Base-by-base conservation (phyloP, 2,113 vertebrate genomes). In the Progne subis region DNA sequence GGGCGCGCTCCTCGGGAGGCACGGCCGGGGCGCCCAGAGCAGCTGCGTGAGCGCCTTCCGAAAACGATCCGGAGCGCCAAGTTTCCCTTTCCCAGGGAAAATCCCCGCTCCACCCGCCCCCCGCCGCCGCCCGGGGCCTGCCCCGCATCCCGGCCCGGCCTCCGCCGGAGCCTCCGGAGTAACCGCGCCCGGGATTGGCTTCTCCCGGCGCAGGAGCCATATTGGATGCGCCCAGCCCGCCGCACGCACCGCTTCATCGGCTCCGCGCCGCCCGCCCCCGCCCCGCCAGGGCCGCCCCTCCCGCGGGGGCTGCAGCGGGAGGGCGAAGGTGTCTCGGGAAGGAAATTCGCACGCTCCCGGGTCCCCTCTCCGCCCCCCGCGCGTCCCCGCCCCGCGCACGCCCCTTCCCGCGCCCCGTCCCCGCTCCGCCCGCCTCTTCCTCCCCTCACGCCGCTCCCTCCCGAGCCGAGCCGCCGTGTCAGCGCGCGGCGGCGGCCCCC, bases 101-200 rank as follows among this genome's bases (percentile, higher is more conserved):
- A 76, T 8, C 80, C 52, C 52, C 15, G n/a, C 77, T 77, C 18
- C 43, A 14, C 9, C 41, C 43, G n/a, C 37, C 37, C 37, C 12
- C 61, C 31, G 37, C 28, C n/a, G 8, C 26, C 37, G 14, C 61
- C 67, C 75, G 17, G 67, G 53, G 84, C 64, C 80, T 67, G 86
- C 93, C 96, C 92, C 44, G 85, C 55, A 20, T 39, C 56, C 65
- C 60, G 57, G 80, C 95, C 94, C 7, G 88, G 78, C 88, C 82
- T 83, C 50, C 7, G 43, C 81, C 21, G 47, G 60, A 56, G 81
- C 84, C 94, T 79, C 29, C 20, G 46, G 91, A 92, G 75, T 85
- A 88, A 90, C 29, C 79, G 80, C 86, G 82, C 34, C 78, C 61
- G 26, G 93, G 82, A 93, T 95, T 96, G 95, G 95, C 52, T 87